Base-by-base conservation (phyloP, 2,113 vertebrate genomes). In the Engystomops pustulosus region DNA sequence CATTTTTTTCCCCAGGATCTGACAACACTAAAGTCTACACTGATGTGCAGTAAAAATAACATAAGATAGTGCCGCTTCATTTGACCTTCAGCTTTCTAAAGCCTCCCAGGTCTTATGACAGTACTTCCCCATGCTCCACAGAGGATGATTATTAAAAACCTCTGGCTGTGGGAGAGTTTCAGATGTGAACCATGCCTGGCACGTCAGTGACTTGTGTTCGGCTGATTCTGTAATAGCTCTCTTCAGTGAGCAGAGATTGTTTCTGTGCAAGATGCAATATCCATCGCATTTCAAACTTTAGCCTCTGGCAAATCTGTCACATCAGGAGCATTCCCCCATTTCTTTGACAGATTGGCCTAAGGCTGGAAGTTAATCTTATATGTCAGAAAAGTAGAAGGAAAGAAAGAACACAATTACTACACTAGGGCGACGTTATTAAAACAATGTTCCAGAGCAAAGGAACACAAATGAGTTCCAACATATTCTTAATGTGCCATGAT, bases 221-320 rank as follows among this genome's bases (percentile, higher is more conserved):
- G 87, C 89, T 82, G 87, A 91, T 90, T 88, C 90, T 88, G 88
- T 89, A 88, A 92, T 91, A 90, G 86, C 83, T 90, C 84, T 92
- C 88, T 92, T 88, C 58, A 51, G 86, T 34, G 71, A 86, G 86
- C 86, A 91, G 89, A 93, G 92, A 94, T 93, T 91, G 90, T 90
- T 92, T 92, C 90, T 91, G 87, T 89, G 88, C 86, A 87, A 92
- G 89, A 91, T 90, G 89, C 89, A 93, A 92, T 91, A 91, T 87
- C 87, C 87, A 91, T 88, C 88, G 90, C 89, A 88, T 91, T 91
- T 92, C 90, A 91, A 91, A 92, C 86, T 87, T 91, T 88, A 91
- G 92, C 92, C 82, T n/a, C 91, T 91, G 89, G 93, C 92, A 93
- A 92, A 92, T 91, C 90, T 91, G 91, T 93, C 92, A 93, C 88